Evolutionary conservation across 2,113 vertebrate genomes (phyloP), one percentile per base, ranked within the genome.

Genomic region (Argyrosomus japonicus): DNA sequence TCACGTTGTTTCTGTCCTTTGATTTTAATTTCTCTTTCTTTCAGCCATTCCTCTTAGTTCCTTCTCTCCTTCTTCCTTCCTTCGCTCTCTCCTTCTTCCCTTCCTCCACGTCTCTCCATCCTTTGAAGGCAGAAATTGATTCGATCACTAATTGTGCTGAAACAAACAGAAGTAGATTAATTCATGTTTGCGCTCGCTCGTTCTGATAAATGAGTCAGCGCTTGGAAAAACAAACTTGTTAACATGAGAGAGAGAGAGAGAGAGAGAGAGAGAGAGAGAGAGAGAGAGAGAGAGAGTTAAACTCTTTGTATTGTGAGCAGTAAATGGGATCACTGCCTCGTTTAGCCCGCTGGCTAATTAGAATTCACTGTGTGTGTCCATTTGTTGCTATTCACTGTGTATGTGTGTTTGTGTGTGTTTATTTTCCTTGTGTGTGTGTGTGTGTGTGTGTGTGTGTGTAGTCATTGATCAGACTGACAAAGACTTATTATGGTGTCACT

Each of bases 381-480:
- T 84, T 83, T 73, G 81, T 89, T 91, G 50, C 58, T 86, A 87
- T 86, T 89, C 86, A 53, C 14, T 8, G 17, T 67, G 82, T 70
- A 56, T 68, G 76, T 77, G 17, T 67, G 82, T 70, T 50, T 68
- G 76, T 77, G 75, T 86, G 75, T 85, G 53, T 78, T 23, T 88
- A 43, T 88, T 54, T 67, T 40, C 40, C 54, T 45, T 50, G 40
- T 82, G 61, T 60, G 57, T 77, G 67, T 67, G 69, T 76, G 65
- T 76, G 81, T 77, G 65, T 76, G 81, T 86, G 74, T 80, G 78
- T 79, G 79, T 77, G 84, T 75, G 82, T 82, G 82, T 68, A 60
- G 79, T 83, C 90, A 88, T 92, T 92, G 92, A 92, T 92, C 92
- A 93, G 86, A 75, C 84, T 91, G 92, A 92, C 92, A 91, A 54